Conservation (phyloP, 2,113 vertebrate species). For the Fregata magnificens region DNA sequence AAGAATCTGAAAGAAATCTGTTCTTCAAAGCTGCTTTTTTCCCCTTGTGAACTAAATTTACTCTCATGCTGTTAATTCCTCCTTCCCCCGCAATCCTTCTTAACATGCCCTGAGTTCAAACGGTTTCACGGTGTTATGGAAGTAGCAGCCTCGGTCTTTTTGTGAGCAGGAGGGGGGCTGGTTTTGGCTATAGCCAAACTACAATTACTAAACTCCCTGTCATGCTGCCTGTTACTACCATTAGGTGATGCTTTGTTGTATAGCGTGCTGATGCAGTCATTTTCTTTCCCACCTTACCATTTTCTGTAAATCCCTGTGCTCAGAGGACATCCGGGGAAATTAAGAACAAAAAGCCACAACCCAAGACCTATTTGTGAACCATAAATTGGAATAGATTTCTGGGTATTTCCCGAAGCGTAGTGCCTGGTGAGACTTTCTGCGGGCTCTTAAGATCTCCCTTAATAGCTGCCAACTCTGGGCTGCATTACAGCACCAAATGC, state of each 20-base stretch:
- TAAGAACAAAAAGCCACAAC: neutral
- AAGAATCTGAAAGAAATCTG: constrained; percentile 52
- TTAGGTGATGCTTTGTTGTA: neutral
- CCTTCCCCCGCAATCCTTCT: constrained; percentile 17
- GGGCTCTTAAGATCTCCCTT: neutral
- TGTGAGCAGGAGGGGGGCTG: neutral
- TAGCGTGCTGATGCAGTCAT: neutral
- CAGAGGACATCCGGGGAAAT: neutral
- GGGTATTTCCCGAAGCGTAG: neutral
- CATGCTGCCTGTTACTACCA: neutral
- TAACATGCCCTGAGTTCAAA: constrained; percentile 11
- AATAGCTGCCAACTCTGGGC: neutral
- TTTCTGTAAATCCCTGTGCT: neutral
- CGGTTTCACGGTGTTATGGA: neutral
- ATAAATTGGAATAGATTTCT: constrained; percentile 6
- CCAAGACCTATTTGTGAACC: neutral
- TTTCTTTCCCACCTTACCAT: neutral
- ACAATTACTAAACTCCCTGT: neutral
- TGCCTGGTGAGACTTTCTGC: neutral
- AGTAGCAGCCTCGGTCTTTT: neutral
- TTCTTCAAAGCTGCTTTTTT: constrained; percentile 53
- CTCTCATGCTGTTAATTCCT: constrained; percentile 41
- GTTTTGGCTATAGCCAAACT: neutral
- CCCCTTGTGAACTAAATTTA: constrained; percentile 42
- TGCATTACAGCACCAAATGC: neutral